These are phyloP conservation scores for Bostrychus sinensis DNA, from an alignment of 2,113 vertebrate species.

Conservation along the genomic window DNA sequence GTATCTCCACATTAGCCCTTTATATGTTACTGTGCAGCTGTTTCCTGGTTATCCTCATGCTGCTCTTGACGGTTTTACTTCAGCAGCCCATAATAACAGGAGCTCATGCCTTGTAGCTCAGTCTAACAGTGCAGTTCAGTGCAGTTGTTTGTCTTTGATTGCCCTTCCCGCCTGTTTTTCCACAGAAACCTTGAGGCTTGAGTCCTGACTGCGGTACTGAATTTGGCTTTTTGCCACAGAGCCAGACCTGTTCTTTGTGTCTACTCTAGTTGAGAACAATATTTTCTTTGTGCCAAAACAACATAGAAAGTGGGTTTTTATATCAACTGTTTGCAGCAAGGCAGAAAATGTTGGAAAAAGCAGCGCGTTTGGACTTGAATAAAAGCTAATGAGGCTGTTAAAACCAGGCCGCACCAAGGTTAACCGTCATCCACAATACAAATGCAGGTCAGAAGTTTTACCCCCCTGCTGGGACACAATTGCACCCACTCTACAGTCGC, in stretches of 20 bases:
- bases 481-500: conserved; percentile 7
- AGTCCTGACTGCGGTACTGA: conserved; percentile 60
- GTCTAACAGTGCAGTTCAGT: conserved; percentile 16
- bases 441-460: conserved; percentile 40
- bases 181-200: conserved; percentile 69
- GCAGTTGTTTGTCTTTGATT: conserved; percentile 41
- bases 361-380: conserved; percentile 10
- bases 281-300: conserved; percentile 15
- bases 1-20: not conserved
- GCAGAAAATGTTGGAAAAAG: conserved; percentile 11
- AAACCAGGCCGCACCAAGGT: conserved; percentile 19
- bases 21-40: not conserved
- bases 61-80: not conserved
- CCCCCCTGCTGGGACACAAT: conserved; percentile 15
- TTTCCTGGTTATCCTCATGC: not conserved
- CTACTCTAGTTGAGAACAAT: conserved; percentile 36
- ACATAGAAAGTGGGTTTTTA: conserved; percentile 13
- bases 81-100: conserved; percentile 11
- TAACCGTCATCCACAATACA: conserved; percentile 11
- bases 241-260: conserved; percentile 25
- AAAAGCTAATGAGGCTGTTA: conserved; percentile 39
- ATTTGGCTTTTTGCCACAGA: conserved; percentile 61
- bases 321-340: conserved; percentile 27
- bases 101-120: not conserved
- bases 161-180: conserved; percentile 16